These are phyloP conservation scores for Rachycentron canadum DNA, from an alignment of 2,797 vertebrate genomes.

Conservation along the genomic window DNA sequence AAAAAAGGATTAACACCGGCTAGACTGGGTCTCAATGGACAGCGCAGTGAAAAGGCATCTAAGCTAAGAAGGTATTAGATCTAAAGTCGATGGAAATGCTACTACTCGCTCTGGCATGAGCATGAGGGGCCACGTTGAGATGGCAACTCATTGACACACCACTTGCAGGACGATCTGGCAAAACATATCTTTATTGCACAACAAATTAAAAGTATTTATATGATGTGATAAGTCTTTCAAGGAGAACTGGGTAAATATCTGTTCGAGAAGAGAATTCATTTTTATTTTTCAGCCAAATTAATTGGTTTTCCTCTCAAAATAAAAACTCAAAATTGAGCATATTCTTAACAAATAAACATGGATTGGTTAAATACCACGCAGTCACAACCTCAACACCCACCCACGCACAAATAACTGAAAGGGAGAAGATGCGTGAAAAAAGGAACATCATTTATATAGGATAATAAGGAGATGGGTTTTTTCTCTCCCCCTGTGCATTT, in stretches of 20 bases:
- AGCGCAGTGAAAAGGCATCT: constrained; percentile 65
- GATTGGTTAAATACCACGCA: constrained; percentile 15
- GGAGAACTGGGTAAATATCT: not conserved
- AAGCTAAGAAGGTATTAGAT: constrained; percentile 71
- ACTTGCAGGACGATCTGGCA: constrained; percentile 27
- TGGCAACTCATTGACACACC: constrained; percentile 9
- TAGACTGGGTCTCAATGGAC: constrained; percentile 73
- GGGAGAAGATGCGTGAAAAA: constrained; percentile 28
- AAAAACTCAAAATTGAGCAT: constrained; percentile 5
- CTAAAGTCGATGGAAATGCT: constrained; percentile 68
- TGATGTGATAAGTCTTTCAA: not conserved
- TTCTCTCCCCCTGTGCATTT: constrained; percentile 25
- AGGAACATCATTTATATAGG: constrained; percentile 36
- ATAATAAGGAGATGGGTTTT: constrained; percentile 38
- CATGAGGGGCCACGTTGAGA: constrained; percentile 47
- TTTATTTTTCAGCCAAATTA: constrained; percentile 17
- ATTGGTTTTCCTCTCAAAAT: constrained; percentile 12
- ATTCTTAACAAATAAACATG: constrained; percentile 21
- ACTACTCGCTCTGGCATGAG: constrained; percentile 32
- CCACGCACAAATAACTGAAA: constrained; percentile 30
- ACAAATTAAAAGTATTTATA: constrained; percentile 8
- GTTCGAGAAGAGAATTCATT: not conserved
- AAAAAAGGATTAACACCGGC: constrained; percentile 74
- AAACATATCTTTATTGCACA: not conserved
- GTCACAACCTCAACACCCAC: constrained; percentile 22